Evolutionary conservation across 2,888 invertebrate genomes (phyloP).

Genomic region (Theretra japonica): DNA sequence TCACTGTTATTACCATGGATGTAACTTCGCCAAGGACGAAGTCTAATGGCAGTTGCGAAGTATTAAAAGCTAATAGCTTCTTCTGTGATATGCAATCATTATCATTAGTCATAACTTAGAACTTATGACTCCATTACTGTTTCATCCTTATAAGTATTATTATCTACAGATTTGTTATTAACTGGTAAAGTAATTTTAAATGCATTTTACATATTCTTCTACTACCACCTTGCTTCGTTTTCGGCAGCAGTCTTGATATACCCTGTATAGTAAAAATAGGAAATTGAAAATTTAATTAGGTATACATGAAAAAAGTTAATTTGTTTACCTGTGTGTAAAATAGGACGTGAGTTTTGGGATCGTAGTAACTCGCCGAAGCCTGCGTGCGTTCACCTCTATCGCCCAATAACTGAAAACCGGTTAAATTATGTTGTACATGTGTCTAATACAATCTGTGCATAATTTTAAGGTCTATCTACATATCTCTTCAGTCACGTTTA

Average conservation of each 20-base stretch:
- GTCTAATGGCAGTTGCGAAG: not conserved
- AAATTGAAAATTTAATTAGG: too few relatives aligned
- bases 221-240: too few relatives aligned
- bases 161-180: too few relatives aligned
- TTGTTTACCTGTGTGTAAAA: slow-evolving; percentile 89
- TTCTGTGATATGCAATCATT: not conserved
- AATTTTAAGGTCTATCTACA: not conserved
- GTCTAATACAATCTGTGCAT: not conserved
- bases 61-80: not conserved
- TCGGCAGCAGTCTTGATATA: too few relatives aligned
- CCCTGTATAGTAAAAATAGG: too few relatives aligned
- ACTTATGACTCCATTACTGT: too few relatives aligned
- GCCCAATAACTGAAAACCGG: slow-evolving; percentile 84
- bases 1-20: not conserved
- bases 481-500: too few relatives aligned
- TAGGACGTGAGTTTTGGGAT: slow-evolving; percentile 87
- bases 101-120: not conserved
- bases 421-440: not conserved
- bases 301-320: not conserved
- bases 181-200: too few relatives aligned
- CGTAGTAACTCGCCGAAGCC: slow-evolving; percentile 89
- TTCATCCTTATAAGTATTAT: too few relatives aligned
- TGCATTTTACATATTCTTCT: too few relatives aligned
- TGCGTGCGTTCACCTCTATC: slow-evolving; percentile 89
- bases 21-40: not conserved